Evolutionary conservation across 2,888 invertebrate species (phyloP).

Genomic region (Myopa tessellatipennis): DNA sequence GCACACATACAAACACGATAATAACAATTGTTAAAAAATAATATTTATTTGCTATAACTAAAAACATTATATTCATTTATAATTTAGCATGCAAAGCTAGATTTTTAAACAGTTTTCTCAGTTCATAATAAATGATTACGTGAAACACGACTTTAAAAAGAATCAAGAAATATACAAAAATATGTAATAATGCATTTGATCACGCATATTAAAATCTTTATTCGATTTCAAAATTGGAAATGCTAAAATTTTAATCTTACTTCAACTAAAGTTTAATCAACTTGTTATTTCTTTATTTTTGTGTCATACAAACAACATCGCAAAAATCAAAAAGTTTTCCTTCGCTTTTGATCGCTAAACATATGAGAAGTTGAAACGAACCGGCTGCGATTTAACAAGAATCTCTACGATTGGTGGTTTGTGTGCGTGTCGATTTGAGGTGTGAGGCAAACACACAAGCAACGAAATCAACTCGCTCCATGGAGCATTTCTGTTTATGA

Average conservation of each 20-base stretch:
- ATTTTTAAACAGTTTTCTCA: slow-evolving; percentile 28
- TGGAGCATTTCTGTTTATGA: background rate
- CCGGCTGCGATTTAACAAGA: too few relatives aligned
- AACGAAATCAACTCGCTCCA: background rate
- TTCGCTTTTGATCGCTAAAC: too few relatives aligned
- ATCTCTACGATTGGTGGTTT: background rate
- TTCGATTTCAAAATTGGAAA: background rate
- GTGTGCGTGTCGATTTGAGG: background rate
- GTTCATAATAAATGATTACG: background rate
- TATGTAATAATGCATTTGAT: background rate
- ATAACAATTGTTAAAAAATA: background rate
- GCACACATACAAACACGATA: background rate
- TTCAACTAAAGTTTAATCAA: background rate
- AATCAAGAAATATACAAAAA: background rate
- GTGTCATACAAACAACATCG: too few relatives aligned
- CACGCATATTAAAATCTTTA: slow-evolving; percentile 1
- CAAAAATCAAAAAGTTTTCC: too few relatives aligned
- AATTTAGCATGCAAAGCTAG: slow-evolving; percentile 31
- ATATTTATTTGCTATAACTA: too few relatives aligned
- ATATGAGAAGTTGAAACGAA: too few relatives aligned
- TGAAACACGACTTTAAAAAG: background rate
- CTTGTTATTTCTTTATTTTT: too few relatives aligned
- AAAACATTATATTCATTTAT: background rate
- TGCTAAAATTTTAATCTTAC: background rate
- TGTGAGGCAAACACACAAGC: too few relatives aligned